A percentile compares a stretch with the other conserved stretches of the same genome.
Conservation (phyloP, 2,113 vertebrate genomes). For the Perca flavescens region DNA sequence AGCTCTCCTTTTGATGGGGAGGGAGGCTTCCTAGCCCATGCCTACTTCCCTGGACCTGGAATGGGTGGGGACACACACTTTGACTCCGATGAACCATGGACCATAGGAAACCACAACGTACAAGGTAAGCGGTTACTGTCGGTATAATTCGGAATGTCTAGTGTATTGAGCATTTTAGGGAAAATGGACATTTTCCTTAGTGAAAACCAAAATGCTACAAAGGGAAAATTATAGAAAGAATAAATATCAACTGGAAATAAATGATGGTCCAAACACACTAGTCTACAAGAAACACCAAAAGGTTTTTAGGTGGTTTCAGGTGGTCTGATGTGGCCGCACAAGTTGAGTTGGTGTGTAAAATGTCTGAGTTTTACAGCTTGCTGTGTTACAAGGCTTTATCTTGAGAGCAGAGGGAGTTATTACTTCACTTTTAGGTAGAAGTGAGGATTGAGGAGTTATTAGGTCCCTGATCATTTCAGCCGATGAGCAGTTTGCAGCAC, state of each 20-base stretch:
- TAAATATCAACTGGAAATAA: neutral
- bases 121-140: constrained; percentile 84
- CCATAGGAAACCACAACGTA: constrained; percentile 90
- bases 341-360: neutral
- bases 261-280: neutral
- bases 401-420: neutral
- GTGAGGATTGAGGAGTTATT: neutral
- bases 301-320: neutral
- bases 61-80: constrained; percentile 98
- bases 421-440: constrained; percentile 6
- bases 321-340: neutral
- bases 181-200: neutral
- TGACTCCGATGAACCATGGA: constrained; percentile 97
- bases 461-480: neutral
- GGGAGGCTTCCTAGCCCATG: constrained; percentile 96
- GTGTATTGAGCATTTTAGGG: neutral
- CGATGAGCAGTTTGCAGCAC: neutral
- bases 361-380: neutral
- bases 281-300: neutral
- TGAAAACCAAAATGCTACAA: neutral
- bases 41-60: constrained; percentile 95
- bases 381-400: neutral
- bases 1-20: constrained; percentile 96
- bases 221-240: neutral
- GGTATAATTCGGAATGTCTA: neutral